Base-by-base conservation (phyloP, 2,113 vertebrate species). In the Hemibates koningsi region DNA sequence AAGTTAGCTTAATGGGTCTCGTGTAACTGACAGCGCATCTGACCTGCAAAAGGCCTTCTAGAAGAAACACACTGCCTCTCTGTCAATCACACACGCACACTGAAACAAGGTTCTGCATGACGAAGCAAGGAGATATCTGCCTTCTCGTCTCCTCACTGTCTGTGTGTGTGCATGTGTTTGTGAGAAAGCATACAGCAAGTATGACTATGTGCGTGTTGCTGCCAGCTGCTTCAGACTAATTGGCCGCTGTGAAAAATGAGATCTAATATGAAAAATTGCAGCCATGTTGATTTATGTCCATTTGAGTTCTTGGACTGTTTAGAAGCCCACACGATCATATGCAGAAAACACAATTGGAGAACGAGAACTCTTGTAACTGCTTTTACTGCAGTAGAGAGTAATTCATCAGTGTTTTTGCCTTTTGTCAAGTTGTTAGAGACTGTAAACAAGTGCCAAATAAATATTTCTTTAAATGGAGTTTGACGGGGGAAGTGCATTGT, bases 141-240 rank as follows among this genome's bases (percentile, higher is more conserved):
- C 56, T 80, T 87, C 36, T 84, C 36, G 81, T 21, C 19, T 14
- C 54, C n/a, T 80, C 27, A 17, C 21, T 79, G 17, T 81, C 43
- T 63, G 41, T 85, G 9, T 48, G 17, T 68, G 5, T 5, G 8
- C 6, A 3, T 71, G 12, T 7, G 24, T 78, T 29, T 76, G 71
- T 19, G 41, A 48, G 36, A 38, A 34, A 50, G 59, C 41, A 16
- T 83, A 16, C 45, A 12, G 52, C 54, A 14, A 32, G 41, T 63
- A 48, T 19, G 57, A n/a, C 71, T 82, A 3, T 9, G 8, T 85
- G 83, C 9, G 52, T 86, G 90, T 52, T 81, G 38, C 78, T 82
- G 81, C 71, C 73, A 80, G 83, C 81, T 80, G 76, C 92, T 85
- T 27, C 16, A 16, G 86, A 87, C 80, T 85, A 73, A 86, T 87